Base-by-base conservation (phyloP, 2,888 invertebrate species). In the Microctonus hyperodae region DNA sequence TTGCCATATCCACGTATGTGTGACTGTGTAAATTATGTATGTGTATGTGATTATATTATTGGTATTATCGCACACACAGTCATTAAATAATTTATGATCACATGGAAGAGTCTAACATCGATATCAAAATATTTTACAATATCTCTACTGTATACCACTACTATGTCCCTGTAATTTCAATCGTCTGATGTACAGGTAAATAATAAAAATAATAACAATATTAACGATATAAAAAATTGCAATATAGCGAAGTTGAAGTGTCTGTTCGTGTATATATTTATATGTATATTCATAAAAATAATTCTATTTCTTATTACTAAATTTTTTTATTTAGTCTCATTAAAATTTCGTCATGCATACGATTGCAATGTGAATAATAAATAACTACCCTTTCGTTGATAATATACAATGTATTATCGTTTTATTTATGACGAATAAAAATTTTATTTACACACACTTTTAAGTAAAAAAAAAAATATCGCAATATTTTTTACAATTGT, bases 311-410 rank as follows among this genome's bases (percentile, higher is more conserved):
- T 44, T 44, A 44, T n/a, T 55, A 10, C 28, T 55, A 31, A 53
- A 53, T 7, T 31, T 55, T 55, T 31, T 55, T 55, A n/a, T 16
- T 44, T 55, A 13, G 9, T 33, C n/a, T 13, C 33, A 33, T 55
- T 16, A 31, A 55, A 31, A 33, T 55, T 55, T 55, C 55, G 16
- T 33, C 55, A 55, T 33, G 55, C 16, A 55, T n/a, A n/a, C 16
- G 33, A 55, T 55, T 55, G n/a, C 25, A 50, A n/a, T n/a, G n/a
- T 22, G 13, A 10, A 10, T 50, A 23, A 25, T 11, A 13, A 13
- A 28, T 23, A 25, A n/a, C n/a, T n/a, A 16, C 53, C 28, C 9
- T 53, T 25, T 53, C 53, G n/a, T 28, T 28, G 7, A 28, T n/a
- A 25, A 5, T 7, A 5, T 7, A 9, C n/a, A n/a, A 13, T 53